Base-by-base conservation (phyloP, 1,140 invertebrate genomes). In the Hirudo medicinalis region DNA sequence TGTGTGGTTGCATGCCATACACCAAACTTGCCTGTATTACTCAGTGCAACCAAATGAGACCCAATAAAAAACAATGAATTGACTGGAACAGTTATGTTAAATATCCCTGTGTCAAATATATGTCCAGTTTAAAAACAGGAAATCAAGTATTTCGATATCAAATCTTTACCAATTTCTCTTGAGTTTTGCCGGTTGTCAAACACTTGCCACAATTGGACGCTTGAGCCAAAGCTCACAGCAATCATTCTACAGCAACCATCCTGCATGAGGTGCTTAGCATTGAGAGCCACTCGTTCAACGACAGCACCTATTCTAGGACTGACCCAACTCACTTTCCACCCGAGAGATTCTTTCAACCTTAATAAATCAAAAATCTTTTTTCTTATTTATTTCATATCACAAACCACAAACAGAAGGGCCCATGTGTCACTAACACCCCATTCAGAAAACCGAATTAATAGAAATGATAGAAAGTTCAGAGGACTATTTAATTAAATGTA, bases 1-100 rank as follows among this genome's bases (percentile, higher is more conserved):
- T 96, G 93, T 0, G 93, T 96, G 88, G 94, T 96, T 0, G 93
- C 91, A 83, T 98, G 94, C 94, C 94, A 98, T 22, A 99, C 94
- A 11, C 94, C 94, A 73, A 97, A 92, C 84, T 97, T 97, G n/a
- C 94, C 94, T 27, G 89, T 88, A 3, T 89, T 87, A 54, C 92
- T 94, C 22, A 98, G 83, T 3, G 94, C 94, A 19, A 98, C 94
- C 53, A 98, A 82, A 78, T 98, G 94, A 76, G 90, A 94, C 19
- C 94, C 94, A 82, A 98, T 97, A 79, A 97, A 99, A 79, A 98
- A 92, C 60, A 99, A 83, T 82, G 94, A 91, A 79, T 97, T 94
- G 1, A 97, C 92, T 0, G 90, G 86, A 1, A 94, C 92, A 76
- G 91, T 89, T 9, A 96, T 83, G 82, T 92, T 93, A 78, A 96